Percentiles rank a stretch among this genome's conserved stretches.
These are phyloP conservation scores for Spilogale gracilis DNA, from an alignment of 2,113 vertebrate genomes.

Conservation along the genomic window DNA sequence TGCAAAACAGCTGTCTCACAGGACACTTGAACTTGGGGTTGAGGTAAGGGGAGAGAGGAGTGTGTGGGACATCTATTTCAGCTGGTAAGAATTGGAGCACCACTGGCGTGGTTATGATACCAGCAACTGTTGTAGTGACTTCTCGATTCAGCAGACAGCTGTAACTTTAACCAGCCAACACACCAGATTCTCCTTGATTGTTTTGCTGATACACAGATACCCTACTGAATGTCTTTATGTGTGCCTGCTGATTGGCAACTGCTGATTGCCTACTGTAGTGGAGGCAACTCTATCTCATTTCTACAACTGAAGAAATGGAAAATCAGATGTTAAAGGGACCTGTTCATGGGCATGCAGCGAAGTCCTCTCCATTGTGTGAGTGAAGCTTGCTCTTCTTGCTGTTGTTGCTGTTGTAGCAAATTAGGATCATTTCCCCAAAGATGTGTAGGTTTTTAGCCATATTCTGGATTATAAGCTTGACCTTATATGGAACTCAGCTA, in stretches of 20 bases:
- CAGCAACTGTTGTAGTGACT: neutral
- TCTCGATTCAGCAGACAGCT: neutral
- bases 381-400: neutral
- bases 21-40: neutral
- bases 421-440: neutral
- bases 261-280: neutral
- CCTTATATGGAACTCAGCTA: neutral
- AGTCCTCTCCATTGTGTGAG: neutral
- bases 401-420: neutral
- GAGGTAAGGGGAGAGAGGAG: neutral
- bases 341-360: neutral
- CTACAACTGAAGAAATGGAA: neutral
- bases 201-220: neutral
- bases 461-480: conserved; percentile 41
- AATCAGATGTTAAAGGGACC: neutral
- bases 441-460: neutral
- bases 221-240: neutral
- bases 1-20: neutral
- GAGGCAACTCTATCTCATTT: neutral
- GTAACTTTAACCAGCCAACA: neutral
- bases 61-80: neutral
- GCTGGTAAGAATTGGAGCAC: neutral
- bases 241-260: neutral
- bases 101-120: neutral
- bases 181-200: neutral